Base-by-base conservation (phyloP, 2,888 invertebrate genomes). In the Archips xylosteana region DNA sequence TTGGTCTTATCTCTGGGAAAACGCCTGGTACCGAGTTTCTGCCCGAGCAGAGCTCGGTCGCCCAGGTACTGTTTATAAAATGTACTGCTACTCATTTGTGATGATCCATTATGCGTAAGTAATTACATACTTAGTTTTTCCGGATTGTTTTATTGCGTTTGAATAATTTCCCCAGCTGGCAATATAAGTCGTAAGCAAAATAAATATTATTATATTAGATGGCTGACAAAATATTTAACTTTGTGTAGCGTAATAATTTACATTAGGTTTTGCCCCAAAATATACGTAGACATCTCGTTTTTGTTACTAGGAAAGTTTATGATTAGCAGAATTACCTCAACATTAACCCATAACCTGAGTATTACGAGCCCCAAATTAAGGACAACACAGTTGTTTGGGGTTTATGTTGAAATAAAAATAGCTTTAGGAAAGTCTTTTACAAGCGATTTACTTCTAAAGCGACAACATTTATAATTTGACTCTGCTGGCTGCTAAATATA, bases 11-110 rank as follows among this genome's bases (percentile, higher is more conserved):
- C n/a, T n/a, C n/a, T n/a, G n/a, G n/a, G n/a, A n/a, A n/a, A n/a
- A n/a, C n/a, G n/a, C n/a, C n/a, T n/a, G n/a, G n/a, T n/a, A n/a
- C n/a, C n/a, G n/a, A n/a, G n/a, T n/a, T n/a, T n/a, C n/a, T n/a
- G n/a, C n/a, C n/a, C n/a, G n/a, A n/a, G n/a, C n/a, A n/a, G n/a
- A n/a, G n/a, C n/a, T n/a, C n/a, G n/a, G n/a, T n/a, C n/a, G n/a
- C n/a, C n/a, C n/a, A n/a, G n/a, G n/a, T n/a, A n/a, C n/a, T 51
- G 15, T 51, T 51, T 23, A 15, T 54, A 23, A 54, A 54, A 54
- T 54, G 23, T 57, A 32, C 57, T 57, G 57, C 57, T 12, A 57
- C 32, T 57, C 57, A 57, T 57, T 32, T 32, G 57, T 57, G 57
- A 57, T 12, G 57, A 2, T 32, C 23, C 10, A 57, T 32, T 57